phyloP scores from a whole-genome alignment of 2,113 vertebrate species.

The Ceuthmochares aereus region DNA sequence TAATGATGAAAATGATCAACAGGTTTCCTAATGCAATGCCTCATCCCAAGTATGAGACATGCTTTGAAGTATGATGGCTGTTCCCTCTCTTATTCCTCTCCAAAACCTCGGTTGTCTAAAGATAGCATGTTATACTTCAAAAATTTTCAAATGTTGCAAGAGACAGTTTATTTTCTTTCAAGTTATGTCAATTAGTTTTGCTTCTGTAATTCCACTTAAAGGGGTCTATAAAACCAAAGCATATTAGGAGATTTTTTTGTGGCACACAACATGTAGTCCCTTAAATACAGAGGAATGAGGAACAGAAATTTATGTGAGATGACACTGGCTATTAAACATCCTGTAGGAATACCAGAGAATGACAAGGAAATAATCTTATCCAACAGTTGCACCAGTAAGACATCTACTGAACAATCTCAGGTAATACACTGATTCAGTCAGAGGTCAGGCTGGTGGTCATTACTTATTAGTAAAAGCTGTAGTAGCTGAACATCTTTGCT shows the following conservation, averaged over 20 bases:
- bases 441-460: not conserved
- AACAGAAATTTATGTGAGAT: not conserved
- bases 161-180: not conserved
- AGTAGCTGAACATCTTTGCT: not conserved
- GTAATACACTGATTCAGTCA: not conserved
- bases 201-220: not conserved
- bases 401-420: not conserved
- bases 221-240: not conserved
- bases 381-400: not conserved
- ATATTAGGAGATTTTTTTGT: not conserved
- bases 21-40: not conserved
- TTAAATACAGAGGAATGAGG: not conserved
- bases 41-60: not conserved
- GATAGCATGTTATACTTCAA: not conserved
- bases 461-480: not conserved
- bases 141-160: not conserved
- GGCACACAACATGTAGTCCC: not conserved
- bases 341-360: not conserved
- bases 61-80: not conserved
- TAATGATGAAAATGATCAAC: not conserved
- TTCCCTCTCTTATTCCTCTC: not conserved
- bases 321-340: not conserved
- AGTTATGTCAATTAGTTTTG: not conserved
- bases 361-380: not conserved
- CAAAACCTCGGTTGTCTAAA: not conserved